Base-by-base conservation (phyloP, 2,888 invertebrate genomes). In the Pyralis farinalis region DNA sequence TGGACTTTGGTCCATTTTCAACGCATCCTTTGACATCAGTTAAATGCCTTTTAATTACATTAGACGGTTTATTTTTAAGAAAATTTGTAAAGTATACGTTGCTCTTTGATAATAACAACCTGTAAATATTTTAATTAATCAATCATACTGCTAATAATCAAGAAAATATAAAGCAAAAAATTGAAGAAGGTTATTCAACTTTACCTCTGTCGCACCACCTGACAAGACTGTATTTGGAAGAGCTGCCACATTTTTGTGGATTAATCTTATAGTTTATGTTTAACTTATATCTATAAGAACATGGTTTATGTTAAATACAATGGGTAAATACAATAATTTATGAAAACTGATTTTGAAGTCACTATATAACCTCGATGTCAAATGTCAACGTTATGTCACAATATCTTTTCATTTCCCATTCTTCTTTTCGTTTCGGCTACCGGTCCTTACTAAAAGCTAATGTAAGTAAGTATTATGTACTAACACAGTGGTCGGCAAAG, bases 221-320 rank as follows among this genome's bases (percentile, higher is more conserved):
- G 67, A 50, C 75, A 79, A 11, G 82, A 74, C 12, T 75, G 70
- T 37, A 57, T 58, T 58, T 83, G 78, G 35, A 87, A 38, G 63
- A 87, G 68, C 37, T 85, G 85, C 81, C 81, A 86, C 88, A 88
- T 88, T 59, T 62, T 76, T 42, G 31, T 29, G 38, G 46, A 43
- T 12, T 29, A 46, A 42, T 34, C 11, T 44, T 40, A 41, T 40
- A 6, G 42, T 8, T 6, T 29, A 21, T 49, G 36, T 33, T n/a
- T 3, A 28, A 35, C 33, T 37, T 42, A 34, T 28, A 34, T 42
- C 41, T 53, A 57, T 53, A 55, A 46, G 47, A 39, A 58, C 66
- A 76, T 76, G 36, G 41, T 71, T 72, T 61, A 42, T 50, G 29
- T 54, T 48, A 47, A 56, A 48, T 47, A 55, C 50, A 39, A n/a